Conservation (phyloP, 2,888 invertebrate species). For the Mesoligia furuncula region DNA sequence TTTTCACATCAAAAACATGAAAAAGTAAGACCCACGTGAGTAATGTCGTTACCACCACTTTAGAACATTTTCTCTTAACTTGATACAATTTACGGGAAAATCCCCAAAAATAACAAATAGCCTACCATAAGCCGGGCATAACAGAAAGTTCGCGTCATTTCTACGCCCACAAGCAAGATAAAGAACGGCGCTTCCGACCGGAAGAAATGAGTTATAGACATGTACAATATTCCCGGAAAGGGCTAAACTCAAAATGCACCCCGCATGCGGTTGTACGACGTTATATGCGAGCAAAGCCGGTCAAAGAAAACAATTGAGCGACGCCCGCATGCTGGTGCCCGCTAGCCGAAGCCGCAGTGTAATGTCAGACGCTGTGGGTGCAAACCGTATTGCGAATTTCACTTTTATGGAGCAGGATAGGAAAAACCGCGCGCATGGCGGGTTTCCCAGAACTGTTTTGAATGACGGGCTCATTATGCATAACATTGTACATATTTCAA, state of each 20-base stretch:
- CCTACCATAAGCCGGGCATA: slow-evolving; percentile 1
- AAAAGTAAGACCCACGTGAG: neutral
- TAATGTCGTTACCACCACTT: slow-evolving; percentile 20
- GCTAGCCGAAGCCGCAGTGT: neutral
- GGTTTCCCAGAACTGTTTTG: neutral
- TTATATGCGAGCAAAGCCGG: neutral
- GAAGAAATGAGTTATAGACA: slow-evolving; percentile 52
- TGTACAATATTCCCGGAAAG: slow-evolving; percentile 9
- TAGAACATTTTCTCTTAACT: slow-evolving; percentile 32
- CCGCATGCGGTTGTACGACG: neutral
- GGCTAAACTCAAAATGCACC: neutral
- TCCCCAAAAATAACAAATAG: slow-evolving; percentile 45
- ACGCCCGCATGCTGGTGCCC: neutral
- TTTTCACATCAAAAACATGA: neutral
- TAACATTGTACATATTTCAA: neutral
- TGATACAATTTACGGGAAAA: slow-evolving; percentile 23
- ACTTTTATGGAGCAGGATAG: neutral
- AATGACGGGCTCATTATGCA: neutral
- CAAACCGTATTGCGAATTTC: neutral
- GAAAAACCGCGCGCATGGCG: neutral
- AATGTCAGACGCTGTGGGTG: neutral
- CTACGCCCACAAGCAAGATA: slow-evolving; percentile 12
- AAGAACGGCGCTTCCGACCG: slow-evolving; percentile 14
- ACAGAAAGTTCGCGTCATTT: slow-evolving; percentile 21
- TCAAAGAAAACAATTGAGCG: neutral